These are phyloP conservation scores for Hyles euphorbiae DNA, from an alignment of 1,140 invertebrate species.

Conservation along the genomic window DNA sequence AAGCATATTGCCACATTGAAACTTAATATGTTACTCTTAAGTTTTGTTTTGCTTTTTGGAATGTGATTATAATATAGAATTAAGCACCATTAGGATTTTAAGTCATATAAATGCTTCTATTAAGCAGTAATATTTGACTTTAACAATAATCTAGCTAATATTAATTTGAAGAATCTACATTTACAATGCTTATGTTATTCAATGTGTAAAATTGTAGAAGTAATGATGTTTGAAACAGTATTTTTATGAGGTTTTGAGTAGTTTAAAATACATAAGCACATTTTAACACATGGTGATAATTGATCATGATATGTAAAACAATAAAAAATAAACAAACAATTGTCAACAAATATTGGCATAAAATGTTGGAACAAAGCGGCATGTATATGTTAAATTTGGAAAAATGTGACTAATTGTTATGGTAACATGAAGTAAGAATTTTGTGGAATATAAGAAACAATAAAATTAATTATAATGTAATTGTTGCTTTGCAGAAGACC, in stretches of 20 bases:
- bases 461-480: no score
- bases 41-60: neutral
- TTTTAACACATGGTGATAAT: no score
- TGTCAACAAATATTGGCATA: no score
- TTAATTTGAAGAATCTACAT: neutral
- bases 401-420: neutral
- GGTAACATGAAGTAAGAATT: no score
- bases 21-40: neutral
- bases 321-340: no score
- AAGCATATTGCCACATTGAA: constrained; percentile 63
- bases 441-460: no score
- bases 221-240: constrained; percentile 12
- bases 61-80: neutral
- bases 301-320: no score
- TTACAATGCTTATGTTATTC: constrained; percentile 1
- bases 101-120: neutral
- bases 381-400: neutral
- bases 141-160: no score
- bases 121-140: neutral
- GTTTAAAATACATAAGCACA: neutral
- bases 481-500: no score
- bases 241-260: constrained; percentile 10
- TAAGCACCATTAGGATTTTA: no score
- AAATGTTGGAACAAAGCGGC: neutral
- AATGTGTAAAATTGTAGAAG: neutral